Conservation (phyloP, 2,113 vertebrate species). For the Phylloscopus trochiloides region DNA sequence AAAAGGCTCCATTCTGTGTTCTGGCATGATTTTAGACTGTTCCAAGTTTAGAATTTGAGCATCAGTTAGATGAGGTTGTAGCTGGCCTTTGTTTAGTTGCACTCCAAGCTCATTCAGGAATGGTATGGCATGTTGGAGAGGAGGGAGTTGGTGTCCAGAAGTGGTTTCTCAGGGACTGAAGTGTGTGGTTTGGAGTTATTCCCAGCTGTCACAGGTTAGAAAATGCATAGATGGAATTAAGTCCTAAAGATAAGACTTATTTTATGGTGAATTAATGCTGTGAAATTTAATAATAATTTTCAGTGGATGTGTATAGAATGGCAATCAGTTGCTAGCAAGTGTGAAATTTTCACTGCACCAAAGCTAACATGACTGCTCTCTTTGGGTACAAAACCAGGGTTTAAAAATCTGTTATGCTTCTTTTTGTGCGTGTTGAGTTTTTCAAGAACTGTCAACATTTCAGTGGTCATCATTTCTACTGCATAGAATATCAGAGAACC, state of each 20-base stretch:
- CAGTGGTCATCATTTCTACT: background rate
- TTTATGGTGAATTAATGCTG: background rate
- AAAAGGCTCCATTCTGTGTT: slow-evolving; percentile 40
- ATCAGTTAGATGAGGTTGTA: background rate
- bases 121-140: background rate
- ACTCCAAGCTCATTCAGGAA: background rate
- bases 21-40: slow-evolving; percentile 23
- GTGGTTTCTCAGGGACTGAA: background rate
- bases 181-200: background rate
- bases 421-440: background rate
- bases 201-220: background rate
- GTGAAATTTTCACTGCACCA: background rate
- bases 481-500: background rate
- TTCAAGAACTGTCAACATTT: background rate
- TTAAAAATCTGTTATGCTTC: background rate
- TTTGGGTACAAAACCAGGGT: background rate
- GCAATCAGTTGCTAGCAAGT: background rate
- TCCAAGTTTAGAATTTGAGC: slow-evolving; percentile 15
- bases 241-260: background rate
- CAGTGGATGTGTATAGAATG: background rate
- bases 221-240: background rate
- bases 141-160: background rate
- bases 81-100: background rate
- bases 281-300: background rate
- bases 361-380: background rate